phyloP scores from a whole-genome alignment of 2,888 invertebrate genomes.

The Periphyllus acericola region DNA sequence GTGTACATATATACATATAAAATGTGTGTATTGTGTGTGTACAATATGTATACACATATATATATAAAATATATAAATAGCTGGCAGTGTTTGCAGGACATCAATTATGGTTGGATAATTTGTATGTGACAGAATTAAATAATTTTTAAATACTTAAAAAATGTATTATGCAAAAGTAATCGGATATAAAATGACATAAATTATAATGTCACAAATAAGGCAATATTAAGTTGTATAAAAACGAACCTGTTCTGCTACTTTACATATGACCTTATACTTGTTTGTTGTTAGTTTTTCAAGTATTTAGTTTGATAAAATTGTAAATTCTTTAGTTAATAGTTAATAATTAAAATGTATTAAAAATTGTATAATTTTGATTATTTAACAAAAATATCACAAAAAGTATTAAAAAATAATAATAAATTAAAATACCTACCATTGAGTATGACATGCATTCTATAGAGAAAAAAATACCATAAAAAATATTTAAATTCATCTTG shows the following conservation, averaged over 20 bases:
- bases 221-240: conserved; percentile 46
- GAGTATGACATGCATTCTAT: background rate
- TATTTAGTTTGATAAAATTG: conserved; percentile 16
- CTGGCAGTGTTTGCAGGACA: conserved; percentile 23
- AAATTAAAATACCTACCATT: background rate
- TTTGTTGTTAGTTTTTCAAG: conserved; percentile 1
- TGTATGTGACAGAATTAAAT: conserved; percentile 49
- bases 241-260: conserved; percentile 56
- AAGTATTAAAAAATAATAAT: conserved; percentile 22
- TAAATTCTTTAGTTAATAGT: conserved; percentile 1
- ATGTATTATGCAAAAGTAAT: conserved; percentile 40
- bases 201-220: conserved; percentile 36
- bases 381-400: conserved; percentile 48
- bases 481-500: background rate
- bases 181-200: conserved; percentile 40
- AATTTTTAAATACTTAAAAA: conserved; percentile 32
- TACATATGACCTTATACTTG: conserved; percentile 39
- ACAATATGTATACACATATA: background rate
- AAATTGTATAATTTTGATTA: conserved; percentile 42
- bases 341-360: conserved; percentile 9
- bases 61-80: background rate
- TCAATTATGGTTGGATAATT: conserved; percentile 49
- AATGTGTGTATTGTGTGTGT: background rate
- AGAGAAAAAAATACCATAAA: background rate
- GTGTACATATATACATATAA: background rate